Base-by-base conservation (phyloP, 2,888 invertebrate genomes). In the Ophion obscuratus region DNA sequence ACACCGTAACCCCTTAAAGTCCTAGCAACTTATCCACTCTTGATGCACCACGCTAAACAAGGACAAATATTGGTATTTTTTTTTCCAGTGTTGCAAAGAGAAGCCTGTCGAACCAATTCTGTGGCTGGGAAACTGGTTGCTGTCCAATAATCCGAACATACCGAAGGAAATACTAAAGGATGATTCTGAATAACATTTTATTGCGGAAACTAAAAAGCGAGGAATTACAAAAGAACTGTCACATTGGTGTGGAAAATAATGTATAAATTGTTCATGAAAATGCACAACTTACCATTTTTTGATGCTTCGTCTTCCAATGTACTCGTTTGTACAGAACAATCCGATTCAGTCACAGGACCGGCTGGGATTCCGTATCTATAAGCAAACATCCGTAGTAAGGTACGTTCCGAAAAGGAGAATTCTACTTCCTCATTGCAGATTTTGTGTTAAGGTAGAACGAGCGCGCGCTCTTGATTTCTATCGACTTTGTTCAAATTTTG, bases 71-170 rank as follows among this genome's bases (percentile, higher is more conserved):
- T 64, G 0, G 14, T 31, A 24, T 20, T 0, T 40, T 40, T 27
- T 71, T 17, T 31, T 57, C 11, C 95, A 97, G 90, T 94, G 97
- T 40, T 96, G 96, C 90, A 93, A 96, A 94, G 95, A 95, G 90
- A 96, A 96, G 87, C 98, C 98, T 0, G 94, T 95, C 0, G 97
- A 98, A 93, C 98, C 98, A 0, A 94, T 98, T 61, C 92, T 96
- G 44, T 97, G 97, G 96, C 94, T 98, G 64, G 97, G 97, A 1
- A 96, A 97, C 88, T 96, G 97, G 96, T 94, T 98, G 62, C 94
- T 96, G 7, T 94, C 95, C 64, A 96, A 97, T 93, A 97, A 98
- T 94, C 97, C 97, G 4, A 97, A 97, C 92, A 96, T 96, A 91
- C 97, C 97, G 0, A 95, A 93, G 89, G 91, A 94, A 5, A 20